Evolutionary conservation across 2,797 vertebrate species (phyloP).

Genomic region (Lepus townsendii): DNA sequence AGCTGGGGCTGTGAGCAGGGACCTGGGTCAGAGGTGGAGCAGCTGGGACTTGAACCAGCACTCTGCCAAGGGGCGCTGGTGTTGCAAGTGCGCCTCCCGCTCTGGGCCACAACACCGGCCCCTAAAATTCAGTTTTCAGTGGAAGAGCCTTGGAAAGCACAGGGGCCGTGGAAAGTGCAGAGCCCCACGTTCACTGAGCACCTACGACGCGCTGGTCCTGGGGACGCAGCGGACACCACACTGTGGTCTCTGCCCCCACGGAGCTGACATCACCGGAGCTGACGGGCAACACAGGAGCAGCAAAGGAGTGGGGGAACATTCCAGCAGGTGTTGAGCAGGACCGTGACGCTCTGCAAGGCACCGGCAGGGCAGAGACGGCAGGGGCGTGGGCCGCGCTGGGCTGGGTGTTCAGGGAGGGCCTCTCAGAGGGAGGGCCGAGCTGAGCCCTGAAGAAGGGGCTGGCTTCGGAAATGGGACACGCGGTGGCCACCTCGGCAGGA

Average conservation of each 20-base stretch:
- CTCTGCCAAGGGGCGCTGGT: no score
- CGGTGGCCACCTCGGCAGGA: neutral
- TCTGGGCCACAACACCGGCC: no score
- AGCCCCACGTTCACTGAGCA: neutral
- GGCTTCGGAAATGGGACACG: neutral
- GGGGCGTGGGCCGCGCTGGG: no score
- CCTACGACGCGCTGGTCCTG: neutral
- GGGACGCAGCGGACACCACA: neutral
- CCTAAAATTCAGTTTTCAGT: neutral
- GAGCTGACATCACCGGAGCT: neutral
- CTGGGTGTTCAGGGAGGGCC: neutral
- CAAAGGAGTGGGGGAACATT: neutral
- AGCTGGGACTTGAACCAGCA: no score
- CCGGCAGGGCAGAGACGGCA: neutral
- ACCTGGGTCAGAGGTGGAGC: no score
- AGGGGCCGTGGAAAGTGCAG: no score
- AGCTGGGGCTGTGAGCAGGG: no score
- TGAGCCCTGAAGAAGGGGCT: neutral
- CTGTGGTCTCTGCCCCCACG: neutral
- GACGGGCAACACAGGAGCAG: neutral
- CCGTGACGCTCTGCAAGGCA: neutral
- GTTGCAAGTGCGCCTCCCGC: no score
- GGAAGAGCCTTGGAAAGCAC: neutral
- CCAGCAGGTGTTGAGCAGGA: neutral
- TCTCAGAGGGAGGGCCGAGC: neutral